These are phyloP conservation scores for Standfussiana lucernea DNA, from an alignment of 2,888 invertebrate species.

Conservation along the genomic window DNA sequence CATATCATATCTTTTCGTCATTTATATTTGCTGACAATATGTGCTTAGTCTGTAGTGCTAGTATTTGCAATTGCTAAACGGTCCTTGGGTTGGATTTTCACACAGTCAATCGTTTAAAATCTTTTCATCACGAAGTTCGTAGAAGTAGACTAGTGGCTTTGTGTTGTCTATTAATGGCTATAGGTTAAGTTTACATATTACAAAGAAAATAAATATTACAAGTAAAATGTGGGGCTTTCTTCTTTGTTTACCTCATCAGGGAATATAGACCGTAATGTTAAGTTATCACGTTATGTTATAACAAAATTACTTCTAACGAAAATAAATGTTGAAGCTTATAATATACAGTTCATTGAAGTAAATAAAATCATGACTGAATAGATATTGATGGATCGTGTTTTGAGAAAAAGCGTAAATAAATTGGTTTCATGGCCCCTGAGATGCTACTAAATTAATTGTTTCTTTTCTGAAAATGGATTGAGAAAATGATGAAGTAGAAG, in stretches of 20 bases:
- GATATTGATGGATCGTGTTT: slow-evolving; percentile 65
- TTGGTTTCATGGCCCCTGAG: slow-evolving; percentile 54
- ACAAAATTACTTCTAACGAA: slow-evolving; percentile 37
- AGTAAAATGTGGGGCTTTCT: background rate
- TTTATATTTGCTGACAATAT: background rate
- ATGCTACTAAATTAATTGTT: slow-evolving; percentile 53
- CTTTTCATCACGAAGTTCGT: background rate
- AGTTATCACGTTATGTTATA: background rate
- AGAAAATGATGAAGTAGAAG: slow-evolving; percentile 29
- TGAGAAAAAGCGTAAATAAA: slow-evolving; percentile 55
- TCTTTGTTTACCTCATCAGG: background rate
- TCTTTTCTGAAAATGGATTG: slow-evolving; percentile 45
- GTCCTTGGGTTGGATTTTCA: background rate
- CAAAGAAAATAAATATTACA: background rate
- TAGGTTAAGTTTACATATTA: background rate
- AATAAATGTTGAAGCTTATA: slow-evolving; percentile 44
- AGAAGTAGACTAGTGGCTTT: background rate
- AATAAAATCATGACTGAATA: slow-evolving; percentile 53
- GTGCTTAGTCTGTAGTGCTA: background rate
- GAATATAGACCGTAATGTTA: background rate
- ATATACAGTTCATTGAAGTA: slow-evolving; percentile 49
- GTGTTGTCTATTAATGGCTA: too few relatives aligned
- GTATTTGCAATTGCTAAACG: background rate
- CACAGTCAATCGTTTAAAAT: background rate
- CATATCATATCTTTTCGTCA: slow-evolving; percentile 27